A percentile compares a stretch with the other conserved stretches of the same genome.
These are phyloP conservation scores for Neolamprologus brichardi DNA, from an alignment of 2,113 vertebrate species.

Conservation along the genomic window DNA sequence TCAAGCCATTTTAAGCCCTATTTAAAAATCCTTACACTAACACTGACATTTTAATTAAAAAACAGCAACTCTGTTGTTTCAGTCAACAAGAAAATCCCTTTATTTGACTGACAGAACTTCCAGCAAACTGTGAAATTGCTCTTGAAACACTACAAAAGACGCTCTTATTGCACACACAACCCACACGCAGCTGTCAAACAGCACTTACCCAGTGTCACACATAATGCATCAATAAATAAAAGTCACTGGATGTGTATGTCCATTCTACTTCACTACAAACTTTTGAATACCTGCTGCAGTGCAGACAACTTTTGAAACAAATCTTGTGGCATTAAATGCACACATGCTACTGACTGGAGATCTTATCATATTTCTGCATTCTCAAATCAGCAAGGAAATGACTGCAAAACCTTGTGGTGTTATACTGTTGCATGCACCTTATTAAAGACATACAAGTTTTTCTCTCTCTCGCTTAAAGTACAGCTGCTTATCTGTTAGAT, in stretches of 20 bases:
- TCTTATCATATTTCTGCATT: neutral
- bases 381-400: neutral
- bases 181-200: neutral
- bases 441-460: neutral
- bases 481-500: neutral
- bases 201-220: neutral
- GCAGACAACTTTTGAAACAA: neutral
- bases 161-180: neutral
- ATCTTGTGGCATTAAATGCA: neutral
- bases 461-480: no score
- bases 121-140: slow-evolving; percentile 24
- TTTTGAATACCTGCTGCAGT: neutral
- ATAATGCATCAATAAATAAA: neutral
- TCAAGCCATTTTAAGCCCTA: neutral
- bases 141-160: neutral
- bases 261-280: neutral
- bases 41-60: neutral
- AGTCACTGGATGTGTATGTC: neutral
- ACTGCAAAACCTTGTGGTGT: neutral
- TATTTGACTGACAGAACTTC: neutral
- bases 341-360: neutral
- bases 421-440: neutral
- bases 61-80: neutral
- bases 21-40: neutral
- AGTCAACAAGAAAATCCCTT: neutral